Percentiles rank a stretch among this genome's conserved stretches.
Evolutionary conservation across 23 tunicate genomes (phyloP).

Genomic region (Styela plicata): DNA sequence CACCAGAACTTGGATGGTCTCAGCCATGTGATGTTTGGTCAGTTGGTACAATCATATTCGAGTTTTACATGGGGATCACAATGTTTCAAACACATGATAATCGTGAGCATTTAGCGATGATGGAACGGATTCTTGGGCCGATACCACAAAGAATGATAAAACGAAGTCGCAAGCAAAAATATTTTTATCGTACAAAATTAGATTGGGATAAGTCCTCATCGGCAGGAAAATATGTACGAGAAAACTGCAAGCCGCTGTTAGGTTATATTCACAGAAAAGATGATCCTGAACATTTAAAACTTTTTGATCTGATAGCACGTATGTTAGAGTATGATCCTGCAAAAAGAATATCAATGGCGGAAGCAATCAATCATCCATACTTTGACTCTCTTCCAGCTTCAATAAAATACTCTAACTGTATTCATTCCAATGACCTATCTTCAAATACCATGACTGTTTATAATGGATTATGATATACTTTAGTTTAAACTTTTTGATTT

Average conservation of each 20-base stretch:
- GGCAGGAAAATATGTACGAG: constrained; percentile 97
- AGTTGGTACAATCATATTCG: constrained; percentile 97
- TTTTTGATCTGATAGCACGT: constrained; percentile 89
- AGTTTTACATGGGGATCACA: constrained; percentile 98
- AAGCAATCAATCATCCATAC: constrained; percentile 94
- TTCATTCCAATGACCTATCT: background rate
- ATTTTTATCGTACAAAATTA: constrained; percentile 72
- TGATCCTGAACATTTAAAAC: constrained; percentile 84
- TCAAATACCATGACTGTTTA: no score
- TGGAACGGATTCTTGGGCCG: constrained; percentile 97
- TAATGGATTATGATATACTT: background rate
- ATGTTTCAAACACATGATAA: constrained; percentile 99
- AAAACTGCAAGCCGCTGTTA: constrained; percentile 97
- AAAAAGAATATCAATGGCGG: constrained; percentile 84
- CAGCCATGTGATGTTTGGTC: constrained; percentile 99
- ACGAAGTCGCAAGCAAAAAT: constrained; percentile 79
- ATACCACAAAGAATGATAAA: constrained; percentile 84
- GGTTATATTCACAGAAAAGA: constrained; percentile 94
- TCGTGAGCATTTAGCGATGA: constrained; percentile 98
- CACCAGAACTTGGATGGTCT: constrained; percentile 92
- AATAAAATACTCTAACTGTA: background rate
- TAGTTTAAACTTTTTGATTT: no score
- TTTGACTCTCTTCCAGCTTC: constrained; percentile 71
- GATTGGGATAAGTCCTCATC: constrained; percentile 96
- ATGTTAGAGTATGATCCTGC: constrained; percentile 99